Conservation (phyloP, 2,797 vertebrate species). For the Danio tinwini region DNA sequence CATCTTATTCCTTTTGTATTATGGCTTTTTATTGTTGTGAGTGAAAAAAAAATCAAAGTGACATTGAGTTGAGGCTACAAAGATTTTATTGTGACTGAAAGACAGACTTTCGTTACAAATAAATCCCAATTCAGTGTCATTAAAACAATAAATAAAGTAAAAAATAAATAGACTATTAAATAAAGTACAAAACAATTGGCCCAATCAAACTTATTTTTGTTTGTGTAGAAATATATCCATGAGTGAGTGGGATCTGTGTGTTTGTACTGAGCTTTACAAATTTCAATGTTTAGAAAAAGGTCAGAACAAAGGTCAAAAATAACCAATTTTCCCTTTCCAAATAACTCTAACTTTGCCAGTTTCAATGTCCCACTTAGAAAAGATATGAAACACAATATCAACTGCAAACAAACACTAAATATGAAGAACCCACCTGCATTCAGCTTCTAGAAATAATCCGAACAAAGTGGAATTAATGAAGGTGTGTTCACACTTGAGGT, state of each 20-base stretch:
- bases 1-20: not conserved
- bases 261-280: conserved; percentile 3
- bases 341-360: conserved; percentile 9
- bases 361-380: conserved; percentile 26
- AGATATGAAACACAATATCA: conserved; percentile 35
- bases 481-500: not conserved
- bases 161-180: conserved; percentile 88
- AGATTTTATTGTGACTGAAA: conserved; percentile 73
- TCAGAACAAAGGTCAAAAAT: conserved; percentile 55
- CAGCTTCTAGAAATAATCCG: conserved; percentile 22
- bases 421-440: conserved; percentile 37
- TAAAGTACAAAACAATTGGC: conserved; percentile 78
- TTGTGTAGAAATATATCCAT: conserved; percentile 36
- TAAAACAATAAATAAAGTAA: conserved; percentile 82
- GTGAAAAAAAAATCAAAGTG: not conserved
- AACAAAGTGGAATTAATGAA: conserved; percentile 40
- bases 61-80: conserved; percentile 46
- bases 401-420: conserved; percentile 42
- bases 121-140: conserved; percentile 79
- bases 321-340: conserved; percentile 23
- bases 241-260: not conserved
- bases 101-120: conserved; percentile 74
- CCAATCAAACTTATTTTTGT: conserved; percentile 57
- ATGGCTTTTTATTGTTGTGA: conserved; percentile 19
- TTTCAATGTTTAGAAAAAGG: conserved; percentile 17